Evolutionary conservation across 2,797 vertebrate genomes (phyloP).

Genomic region (Masticophis lateralis): DNA sequence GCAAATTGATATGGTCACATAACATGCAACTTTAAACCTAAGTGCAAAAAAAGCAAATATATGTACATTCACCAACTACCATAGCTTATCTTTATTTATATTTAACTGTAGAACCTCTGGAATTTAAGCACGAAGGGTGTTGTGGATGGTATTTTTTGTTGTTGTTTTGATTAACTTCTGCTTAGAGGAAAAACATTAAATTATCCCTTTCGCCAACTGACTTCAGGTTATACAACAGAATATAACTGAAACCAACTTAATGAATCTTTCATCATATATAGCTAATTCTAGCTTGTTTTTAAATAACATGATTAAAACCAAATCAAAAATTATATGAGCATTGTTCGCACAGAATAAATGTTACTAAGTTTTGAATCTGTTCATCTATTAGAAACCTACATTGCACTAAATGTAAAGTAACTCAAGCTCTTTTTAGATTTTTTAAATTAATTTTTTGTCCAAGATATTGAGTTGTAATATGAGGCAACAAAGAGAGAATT

Average conservation of each 20-base stretch:
- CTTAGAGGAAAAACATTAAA: neutral
- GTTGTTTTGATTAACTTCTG: neutral
- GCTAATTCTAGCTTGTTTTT: neutral
- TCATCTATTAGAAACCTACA: neutral
- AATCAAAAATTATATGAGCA: neutral
- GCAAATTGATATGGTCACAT: neutral
- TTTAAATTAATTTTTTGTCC: neutral
- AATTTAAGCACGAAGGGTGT: neutral
- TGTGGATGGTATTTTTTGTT: neutral
- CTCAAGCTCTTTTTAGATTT: neutral
- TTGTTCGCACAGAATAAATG: neutral
- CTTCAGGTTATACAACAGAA: neutral
- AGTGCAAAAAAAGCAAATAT: neutral
- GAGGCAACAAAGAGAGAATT: slow-evolving; percentile 31
- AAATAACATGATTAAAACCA: neutral
- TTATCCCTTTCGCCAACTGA: neutral
- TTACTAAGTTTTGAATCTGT: neutral
- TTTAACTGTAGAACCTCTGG: neutral
- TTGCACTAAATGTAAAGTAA: slow-evolving; percentile 10
- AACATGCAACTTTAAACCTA: neutral
- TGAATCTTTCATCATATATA: neutral
- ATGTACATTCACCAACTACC: neutral
- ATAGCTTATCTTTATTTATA: neutral
- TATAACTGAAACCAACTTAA: neutral
- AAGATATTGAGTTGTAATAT: slow-evolving; percentile 12